phyloP scores from a whole-genome alignment of 1,140 invertebrate species.

The Leptonema lineaticorne region DNA sequence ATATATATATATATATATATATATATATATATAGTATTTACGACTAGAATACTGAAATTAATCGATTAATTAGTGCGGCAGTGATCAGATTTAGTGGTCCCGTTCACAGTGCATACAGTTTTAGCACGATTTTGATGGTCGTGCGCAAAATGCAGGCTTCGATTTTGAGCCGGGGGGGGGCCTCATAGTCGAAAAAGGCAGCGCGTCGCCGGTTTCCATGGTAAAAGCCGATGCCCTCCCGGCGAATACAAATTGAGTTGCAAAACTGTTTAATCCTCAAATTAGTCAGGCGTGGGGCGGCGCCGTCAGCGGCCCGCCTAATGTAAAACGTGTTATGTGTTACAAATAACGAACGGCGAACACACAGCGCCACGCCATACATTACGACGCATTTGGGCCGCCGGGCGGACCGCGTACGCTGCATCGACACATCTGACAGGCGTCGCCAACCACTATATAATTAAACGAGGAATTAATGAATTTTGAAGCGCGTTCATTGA shows the following conservation, averaged over 20 bases:
- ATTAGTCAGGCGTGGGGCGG: slow-evolving; percentile 39
- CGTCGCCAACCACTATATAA: background rate
- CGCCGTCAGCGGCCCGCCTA: slow-evolving; percentile 38
- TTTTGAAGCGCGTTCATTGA: no score
- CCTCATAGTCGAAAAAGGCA: background rate
- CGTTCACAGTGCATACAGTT: no score
- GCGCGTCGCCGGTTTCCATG: background rate
- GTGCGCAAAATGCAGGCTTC: slow-evolving; percentile 1
- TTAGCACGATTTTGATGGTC: background rate
- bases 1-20: no score
- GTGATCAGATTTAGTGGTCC: no score
- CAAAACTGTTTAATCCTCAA: slow-evolving; percentile 43
- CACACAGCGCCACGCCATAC: slow-evolving; percentile 30
- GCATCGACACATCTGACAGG: slow-evolving; percentile 18
- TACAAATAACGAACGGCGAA: slow-evolving; percentile 40
- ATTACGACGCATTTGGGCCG: slow-evolving; percentile 24
- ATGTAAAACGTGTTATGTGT: slow-evolving; percentile 44
- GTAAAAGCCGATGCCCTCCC: slow-evolving; percentile 18
- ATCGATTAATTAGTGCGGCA: no score
- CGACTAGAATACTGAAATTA: no score
- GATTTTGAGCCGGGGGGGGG: background rate
- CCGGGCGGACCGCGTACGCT: slow-evolving; percentile 21
- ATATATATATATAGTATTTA: no score
- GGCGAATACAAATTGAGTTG: slow-evolving; percentile 43
- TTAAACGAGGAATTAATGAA: no score